Evolutionary conservation across 2,888 invertebrate species (phyloP).

Genomic region (Teinopalpus imperialis): DNA sequence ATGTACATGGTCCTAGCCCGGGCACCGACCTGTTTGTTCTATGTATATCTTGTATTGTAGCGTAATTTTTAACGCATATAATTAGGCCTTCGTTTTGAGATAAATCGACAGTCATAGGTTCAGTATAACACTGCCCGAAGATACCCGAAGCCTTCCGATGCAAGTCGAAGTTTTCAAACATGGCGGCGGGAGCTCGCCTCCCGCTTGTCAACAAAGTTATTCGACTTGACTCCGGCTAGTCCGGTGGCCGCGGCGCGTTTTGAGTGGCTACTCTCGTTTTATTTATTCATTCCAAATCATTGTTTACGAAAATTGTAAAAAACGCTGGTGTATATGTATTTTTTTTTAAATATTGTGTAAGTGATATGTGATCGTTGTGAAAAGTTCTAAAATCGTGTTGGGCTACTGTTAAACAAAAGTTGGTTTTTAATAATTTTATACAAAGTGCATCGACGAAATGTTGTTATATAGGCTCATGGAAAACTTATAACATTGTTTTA

Average conservation of each 20-base stretch:
- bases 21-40: no score
- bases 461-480: conserved; percentile 20
- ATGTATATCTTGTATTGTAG: no score
- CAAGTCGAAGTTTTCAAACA: conserved; percentile 62
- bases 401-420: conserved; percentile 14
- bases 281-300: conserved; percentile 25
- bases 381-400: conserved; percentile 27
- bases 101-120: background rate
- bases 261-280: conserved; percentile 28
- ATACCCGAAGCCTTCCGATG: conserved; percentile 49
- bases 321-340: conserved; percentile 38
- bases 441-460: conserved; percentile 7
- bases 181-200: conserved; percentile 61
- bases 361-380: conserved; percentile 40
- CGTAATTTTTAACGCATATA: no score
- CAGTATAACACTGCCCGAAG: conserved; percentile 30
- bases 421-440: conserved; percentile 7
- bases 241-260: conserved; percentile 51
- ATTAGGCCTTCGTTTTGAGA: no score
- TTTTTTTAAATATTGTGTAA: conserved; percentile 44
- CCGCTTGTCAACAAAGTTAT: conserved; percentile 78
- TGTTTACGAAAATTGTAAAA: conserved; percentile 28
- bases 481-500: no score
- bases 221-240: conserved; percentile 47
- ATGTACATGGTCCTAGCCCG: no score